A percentile compares a stretch with the other conserved stretches of the same genome.
These are phyloP conservation scores for Pseudoatta argentina DNA, from an alignment of 1,140 invertebrate species.

Conservation along the genomic window DNA sequence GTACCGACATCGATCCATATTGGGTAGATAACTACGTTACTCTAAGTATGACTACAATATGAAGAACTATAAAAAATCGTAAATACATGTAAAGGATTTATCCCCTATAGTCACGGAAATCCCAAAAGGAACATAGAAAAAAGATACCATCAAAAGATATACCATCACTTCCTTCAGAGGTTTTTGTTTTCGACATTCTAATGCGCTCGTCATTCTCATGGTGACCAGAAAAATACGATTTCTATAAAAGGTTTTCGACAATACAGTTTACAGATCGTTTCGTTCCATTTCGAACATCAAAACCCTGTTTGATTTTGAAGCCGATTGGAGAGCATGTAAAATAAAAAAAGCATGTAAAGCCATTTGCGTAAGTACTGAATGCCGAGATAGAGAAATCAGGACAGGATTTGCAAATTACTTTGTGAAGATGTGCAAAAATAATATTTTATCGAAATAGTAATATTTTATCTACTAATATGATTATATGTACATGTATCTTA, in stretches of 20 bases:
- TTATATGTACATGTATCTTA: background rate
- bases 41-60: conserved; percentile 9
- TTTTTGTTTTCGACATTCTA: conserved; percentile 50
- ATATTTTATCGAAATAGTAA: background rate
- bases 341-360: background rate
- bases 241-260: conserved; percentile 31
- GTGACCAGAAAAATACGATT: conserved; percentile 29
- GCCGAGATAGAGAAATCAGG: background rate
- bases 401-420: background rate
- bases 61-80: conserved; percentile 4
- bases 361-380: conserved; percentile 17
- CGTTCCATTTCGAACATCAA: conserved; percentile 27
- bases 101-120: background rate
- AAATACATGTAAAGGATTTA: background rate
- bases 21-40: conserved; percentile 6
- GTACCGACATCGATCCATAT: conserved; percentile 14
- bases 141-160: conserved; percentile 4
- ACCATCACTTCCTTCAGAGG: background rate
- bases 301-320: conserved; percentile 27
- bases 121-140: background rate
- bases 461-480: background rate
- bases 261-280: conserved; percentile 38
- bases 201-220: background rate
- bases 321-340: background rate
- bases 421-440: background rate